These are phyloP conservation scores for Protosalanx chinensis DNA, from an alignment of 2,797 vertebrate genomes.

Conservation along the genomic window DNA sequence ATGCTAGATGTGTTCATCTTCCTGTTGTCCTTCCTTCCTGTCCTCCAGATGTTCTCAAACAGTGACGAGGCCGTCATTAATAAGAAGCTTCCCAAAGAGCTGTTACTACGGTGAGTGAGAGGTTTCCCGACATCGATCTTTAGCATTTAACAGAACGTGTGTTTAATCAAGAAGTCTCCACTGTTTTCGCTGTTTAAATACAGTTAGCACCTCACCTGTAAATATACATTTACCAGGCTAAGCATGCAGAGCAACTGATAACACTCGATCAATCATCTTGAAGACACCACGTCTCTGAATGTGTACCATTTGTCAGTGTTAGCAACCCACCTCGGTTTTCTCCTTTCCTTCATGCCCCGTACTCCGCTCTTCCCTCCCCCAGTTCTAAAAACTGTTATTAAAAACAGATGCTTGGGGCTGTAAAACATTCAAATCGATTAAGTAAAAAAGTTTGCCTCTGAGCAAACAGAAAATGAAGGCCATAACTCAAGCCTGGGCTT, in stretches of 20 bases:
- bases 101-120: constrained; percentile 86
- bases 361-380: constrained; percentile 21
- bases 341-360: constrained; percentile 22
- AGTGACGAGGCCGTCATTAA: constrained; percentile 97
- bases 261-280: neutral
- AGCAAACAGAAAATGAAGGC: constrained; percentile 59
- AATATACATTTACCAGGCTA: neutral
- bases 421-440: constrained; percentile 61
- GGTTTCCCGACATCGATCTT: neutral
- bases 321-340: constrained; percentile 28
- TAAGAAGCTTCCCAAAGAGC: constrained; percentile 98
- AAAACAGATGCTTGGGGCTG: constrained; percentile 46
- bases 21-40: constrained; percentile 28
- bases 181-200: neutral
- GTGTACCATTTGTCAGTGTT: constrained; percentile 21
- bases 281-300: neutral
- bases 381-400: constrained; percentile 49
- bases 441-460: constrained; percentile 28
- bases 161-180: neutral
- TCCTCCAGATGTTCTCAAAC: constrained; percentile 96
- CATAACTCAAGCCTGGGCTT: constrained; percentile 60
- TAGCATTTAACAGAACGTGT: neutral
- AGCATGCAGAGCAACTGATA: neutral
- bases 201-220: neutral
- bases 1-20: neutral